phyloP scores from a whole-genome alignment of 2,797 vertebrate species.

The Limosa lapponica region DNA sequence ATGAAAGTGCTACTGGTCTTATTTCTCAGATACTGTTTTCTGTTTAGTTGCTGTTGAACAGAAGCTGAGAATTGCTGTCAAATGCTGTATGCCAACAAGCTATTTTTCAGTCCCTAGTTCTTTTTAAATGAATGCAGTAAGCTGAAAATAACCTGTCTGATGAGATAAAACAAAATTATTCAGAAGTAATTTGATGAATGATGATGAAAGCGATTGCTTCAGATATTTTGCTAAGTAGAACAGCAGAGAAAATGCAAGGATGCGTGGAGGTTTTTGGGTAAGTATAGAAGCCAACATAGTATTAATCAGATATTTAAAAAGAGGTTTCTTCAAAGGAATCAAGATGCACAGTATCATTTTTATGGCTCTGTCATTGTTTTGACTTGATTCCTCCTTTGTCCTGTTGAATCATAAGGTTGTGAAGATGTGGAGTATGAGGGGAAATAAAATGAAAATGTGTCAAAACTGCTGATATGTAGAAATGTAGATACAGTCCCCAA shows the following conservation, averaged over 20 bases:
- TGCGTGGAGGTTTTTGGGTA: background rate
- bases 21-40: background rate
- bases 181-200: constrained; percentile 33
- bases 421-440: background rate
- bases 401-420: background rate
- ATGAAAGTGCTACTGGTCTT: background rate
- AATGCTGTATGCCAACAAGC: background rate
- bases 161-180: constrained; percentile 41
- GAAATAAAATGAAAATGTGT: background rate
- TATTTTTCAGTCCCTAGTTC: background rate
- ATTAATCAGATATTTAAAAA: background rate
- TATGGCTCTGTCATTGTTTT: background rate
- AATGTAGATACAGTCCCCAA: background rate
- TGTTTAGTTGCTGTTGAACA: background rate
- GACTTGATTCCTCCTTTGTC: background rate
- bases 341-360: background rate
- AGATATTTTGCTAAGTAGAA: constrained; percentile 16
- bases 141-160: constrained; percentile 49
- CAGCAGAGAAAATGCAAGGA: background rate
- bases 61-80: background rate
- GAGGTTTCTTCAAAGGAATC: constrained; percentile 1
- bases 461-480: background rate
- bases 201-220: constrained; percentile 15
- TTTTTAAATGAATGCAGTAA: constrained; percentile 26
- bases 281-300: background rate